Base-by-base conservation (phyloP, 2,113 vertebrate species). In the Dolichotis patagonum region DNA sequence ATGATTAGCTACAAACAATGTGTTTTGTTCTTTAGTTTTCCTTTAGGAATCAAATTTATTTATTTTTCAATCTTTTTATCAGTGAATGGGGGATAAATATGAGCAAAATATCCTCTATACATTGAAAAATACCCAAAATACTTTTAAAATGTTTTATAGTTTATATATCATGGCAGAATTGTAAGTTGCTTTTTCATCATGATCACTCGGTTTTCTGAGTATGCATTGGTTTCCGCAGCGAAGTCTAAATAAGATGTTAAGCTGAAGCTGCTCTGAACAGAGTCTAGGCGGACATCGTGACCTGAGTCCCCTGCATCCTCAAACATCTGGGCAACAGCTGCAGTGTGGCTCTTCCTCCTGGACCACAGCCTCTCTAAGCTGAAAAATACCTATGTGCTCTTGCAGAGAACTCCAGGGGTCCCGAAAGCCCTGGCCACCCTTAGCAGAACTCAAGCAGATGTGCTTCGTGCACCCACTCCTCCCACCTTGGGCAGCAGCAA, bases 141-240 rank as follows among this genome's bases (percentile, higher is more conserved):
- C 4, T 9, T 75, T 43, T 41, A 75, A 41, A 75, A 26, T 75
- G 38, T 43, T 75, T 75, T 75, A 41, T 24, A 67, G 13, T 5
- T 16, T 35, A 54, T 20, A 17, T 5, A 62, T 7, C 19, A 77
- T 1, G 56, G 41, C 54, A 78, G 35, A 13, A 28, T 41, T 73
- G 46, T 91, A 17, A 63, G 38, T 93, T 41, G 16, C 26, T 58
- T 80, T 85, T 73, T 24, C 54, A 67, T 89, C 83, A 20, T n/a
- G 9, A 20, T 32, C 41, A 26, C 38, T 91, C 20, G 80, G 41
- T 87, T 94, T 95, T 69, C 85, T 78, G 67, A 80, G n/a, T 65
- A 81, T 28, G 26, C 5, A 38, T 30, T 82, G 3, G 3, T 93
- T 63, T 88, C 56, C 35, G 32, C 20, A 71, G 80, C 60, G 56